Percentiles rank a stretch among this genome's conserved stretches.
Conservation (phyloP, 2,888 invertebrate species). For the Latrodectus hesperus region DNA sequence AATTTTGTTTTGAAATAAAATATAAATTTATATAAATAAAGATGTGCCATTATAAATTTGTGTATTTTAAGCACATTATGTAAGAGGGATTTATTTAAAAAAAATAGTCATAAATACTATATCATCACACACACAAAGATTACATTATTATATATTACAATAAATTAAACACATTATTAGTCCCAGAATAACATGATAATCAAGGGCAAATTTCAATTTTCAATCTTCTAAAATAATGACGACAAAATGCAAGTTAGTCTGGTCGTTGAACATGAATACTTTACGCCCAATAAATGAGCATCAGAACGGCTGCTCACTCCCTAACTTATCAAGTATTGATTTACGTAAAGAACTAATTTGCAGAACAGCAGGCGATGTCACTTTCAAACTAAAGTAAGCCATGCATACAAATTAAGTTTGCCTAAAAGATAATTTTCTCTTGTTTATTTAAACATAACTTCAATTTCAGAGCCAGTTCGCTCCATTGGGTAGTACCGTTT, state of each 20-base stretch:
- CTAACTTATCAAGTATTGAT: too few relatives aligned
- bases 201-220: conserved; percentile 35
- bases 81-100: too few relatives aligned
- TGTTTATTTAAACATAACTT: conserved; percentile 33
- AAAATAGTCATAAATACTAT: too few relatives aligned
- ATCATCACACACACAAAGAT: too few relatives aligned
- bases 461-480: conserved; percentile 15
- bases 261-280: conserved; percentile 50
- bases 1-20: too few relatives aligned
- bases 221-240: conserved; percentile 24
- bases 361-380: conserved; percentile 11
- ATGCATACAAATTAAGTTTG: conserved; percentile 55
- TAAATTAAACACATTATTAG: too few relatives aligned
- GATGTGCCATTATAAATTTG: too few relatives aligned
- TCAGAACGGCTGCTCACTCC: not conserved
- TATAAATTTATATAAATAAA: too few relatives aligned
- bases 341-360: conserved; percentile 21
- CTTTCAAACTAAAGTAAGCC: conserved; percentile 6
- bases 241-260: not conserved
- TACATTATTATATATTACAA: too few relatives aligned
- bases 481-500: not conserved
- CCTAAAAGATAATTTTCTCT: conserved; percentile 28
- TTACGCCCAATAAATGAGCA: conserved; percentile 16
- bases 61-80: too few relatives aligned
- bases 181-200: conserved; percentile 20